A percentile compares a stretch with the other conserved stretches of the same genome.
Evolutionary conservation across 2,113 vertebrate genomes (phyloP).

Genomic region (Gymnocephalus cernua): DNA sequence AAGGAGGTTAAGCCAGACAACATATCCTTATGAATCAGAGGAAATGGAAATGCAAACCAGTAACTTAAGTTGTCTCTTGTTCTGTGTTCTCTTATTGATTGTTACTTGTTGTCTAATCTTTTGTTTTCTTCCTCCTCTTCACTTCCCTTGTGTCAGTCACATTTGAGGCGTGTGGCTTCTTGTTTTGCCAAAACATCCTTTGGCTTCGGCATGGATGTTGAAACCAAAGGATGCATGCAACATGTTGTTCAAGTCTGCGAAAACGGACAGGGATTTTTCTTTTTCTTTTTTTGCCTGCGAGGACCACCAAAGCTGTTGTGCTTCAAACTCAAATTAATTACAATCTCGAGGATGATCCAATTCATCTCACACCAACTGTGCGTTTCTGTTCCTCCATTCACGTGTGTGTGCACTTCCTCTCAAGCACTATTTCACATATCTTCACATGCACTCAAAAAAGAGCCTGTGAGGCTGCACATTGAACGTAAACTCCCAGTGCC

Average conservation of each 20-base stretch:
- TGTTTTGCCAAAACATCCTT: slow-evolving; percentile 75
- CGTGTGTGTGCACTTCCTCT: slow-evolving; percentile 42
- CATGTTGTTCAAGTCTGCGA: slow-evolving; percentile 71
- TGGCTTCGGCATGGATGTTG: slow-evolving; percentile 44
- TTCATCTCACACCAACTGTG: slow-evolving; percentile 32
- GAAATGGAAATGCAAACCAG: background rate
- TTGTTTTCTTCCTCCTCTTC: slow-evolving; percentile 20
- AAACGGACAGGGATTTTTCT: slow-evolving; percentile 34
- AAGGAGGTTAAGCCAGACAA: slow-evolving; percentile 2
- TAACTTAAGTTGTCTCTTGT: background rate
- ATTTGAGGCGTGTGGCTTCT: slow-evolving; percentile 52
- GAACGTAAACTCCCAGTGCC: slow-evolving; percentile 64
- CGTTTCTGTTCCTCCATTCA: background rate
- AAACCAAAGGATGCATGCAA: slow-evolving; percentile 69
- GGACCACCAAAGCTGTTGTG: slow-evolving; percentile 79
- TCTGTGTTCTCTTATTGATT: slow-evolving; percentile 9
- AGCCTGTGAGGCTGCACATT: slow-evolving; percentile 26
- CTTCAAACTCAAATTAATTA: slow-evolving; percentile 68
- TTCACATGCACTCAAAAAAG: slow-evolving; percentile 44
- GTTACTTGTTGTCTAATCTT: slow-evolving; percentile 5
- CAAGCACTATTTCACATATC: slow-evolving; percentile 1
- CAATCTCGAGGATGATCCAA: slow-evolving; percentile 51
- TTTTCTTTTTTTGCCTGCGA: slow-evolving; percentile 4
- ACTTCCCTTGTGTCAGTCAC: slow-evolving; percentile 46
- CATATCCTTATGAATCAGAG: background rate